A percentile compares a stretch with the other conserved stretches of the same genome.
Conservation (phyloP, 2,797 vertebrate genomes). For the Malurus leucopterus region DNA sequence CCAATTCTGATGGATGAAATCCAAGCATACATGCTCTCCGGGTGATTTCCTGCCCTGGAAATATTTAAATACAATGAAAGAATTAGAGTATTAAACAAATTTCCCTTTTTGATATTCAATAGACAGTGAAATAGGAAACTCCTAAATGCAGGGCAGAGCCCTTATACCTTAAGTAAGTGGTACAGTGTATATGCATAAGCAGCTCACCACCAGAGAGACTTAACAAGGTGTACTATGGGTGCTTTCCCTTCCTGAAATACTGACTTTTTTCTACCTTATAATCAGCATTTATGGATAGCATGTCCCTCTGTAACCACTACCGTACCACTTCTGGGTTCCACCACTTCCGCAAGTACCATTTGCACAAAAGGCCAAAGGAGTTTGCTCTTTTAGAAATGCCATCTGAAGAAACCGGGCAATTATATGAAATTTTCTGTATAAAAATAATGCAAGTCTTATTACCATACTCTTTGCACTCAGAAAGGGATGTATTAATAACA, state of each 20-base stretch:
- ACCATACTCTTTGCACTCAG: not conserved
- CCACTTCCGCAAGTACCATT: not conserved
- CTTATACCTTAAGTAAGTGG: not conserved
- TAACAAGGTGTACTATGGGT: not conserved
- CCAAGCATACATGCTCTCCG: slow-evolving; percentile 2
- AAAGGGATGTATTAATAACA: slow-evolving; percentile 54
- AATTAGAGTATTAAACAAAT: slow-evolving; percentile 28
- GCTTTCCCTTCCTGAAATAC: not conserved
- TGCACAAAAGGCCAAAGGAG: not conserved
- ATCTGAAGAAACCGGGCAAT: slow-evolving; percentile 51
- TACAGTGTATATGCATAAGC: not conserved
- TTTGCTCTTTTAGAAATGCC: slow-evolving; percentile 46
- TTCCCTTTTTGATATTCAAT: slow-evolving; percentile 20
- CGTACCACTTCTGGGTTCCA: not conserved
- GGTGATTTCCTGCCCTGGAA: slow-evolving; percentile 20
- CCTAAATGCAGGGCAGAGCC: not conserved
- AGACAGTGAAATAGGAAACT: slow-evolving; percentile 22
- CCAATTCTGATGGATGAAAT: slow-evolving; percentile 42
- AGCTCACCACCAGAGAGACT: not conserved
- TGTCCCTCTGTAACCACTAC: not conserved
- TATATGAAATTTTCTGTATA: slow-evolving; percentile 30
- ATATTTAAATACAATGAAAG: slow-evolving; percentile 48
- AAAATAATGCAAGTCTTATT: slow-evolving; percentile 51
- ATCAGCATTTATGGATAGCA: slow-evolving; percentile 3
- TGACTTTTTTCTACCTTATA: not conserved